Base-by-base conservation (phyloP, 1,140 invertebrate genomes). In the Sarcophaga peregrina region DNA sequence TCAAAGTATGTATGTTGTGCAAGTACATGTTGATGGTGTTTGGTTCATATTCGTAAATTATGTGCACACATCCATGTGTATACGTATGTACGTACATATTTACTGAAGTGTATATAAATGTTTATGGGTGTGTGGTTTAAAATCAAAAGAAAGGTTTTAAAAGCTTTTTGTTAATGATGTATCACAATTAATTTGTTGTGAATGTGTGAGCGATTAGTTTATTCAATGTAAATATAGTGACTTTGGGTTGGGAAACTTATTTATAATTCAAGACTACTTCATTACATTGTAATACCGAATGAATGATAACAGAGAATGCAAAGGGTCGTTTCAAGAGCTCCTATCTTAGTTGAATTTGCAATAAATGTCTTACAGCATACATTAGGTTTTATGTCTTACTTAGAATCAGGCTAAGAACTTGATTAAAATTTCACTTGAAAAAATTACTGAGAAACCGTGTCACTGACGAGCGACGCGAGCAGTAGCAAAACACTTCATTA, bases 71-170 rank as follows among this genome's bases (percentile, higher is more conserved):
- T 54, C 10, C 15, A 10, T 10, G 52, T 58, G 10, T 58, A 58
- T n/a, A 58, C n/a, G 5, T 58, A 58, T 15, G 54, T 58, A n/a
- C n/a, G 13, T 58, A 58, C 15, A 58, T 37, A 37, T 37, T 37
- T 37, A 37, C 25, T 58, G 13, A 58, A 15, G n/a, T 58, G 54
- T 58, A 58, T 58, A n/a, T n/a, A 58, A n/a, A 58, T 58, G 54
- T n/a, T n/a, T 15, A n/a, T 15, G 13, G 7, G 15, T 58, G 54
- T 68, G n/a, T 20, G 62, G 10, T 9, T 68, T 68, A 68, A 17
- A 68, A 68, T 68, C 62, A 68, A 68, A 68, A 68, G n/a, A 68
- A 68, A 68, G 62, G 62, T 25, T 68, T 37, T 68, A 68, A 68
- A 68, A 68, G n/a, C 62, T 25, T 68, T 68, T 68, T n/a, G 54